Evolutionary conservation across 2,113 vertebrate genomes (phyloP).

Genomic region (Pycnonotus jocosus): DNA sequence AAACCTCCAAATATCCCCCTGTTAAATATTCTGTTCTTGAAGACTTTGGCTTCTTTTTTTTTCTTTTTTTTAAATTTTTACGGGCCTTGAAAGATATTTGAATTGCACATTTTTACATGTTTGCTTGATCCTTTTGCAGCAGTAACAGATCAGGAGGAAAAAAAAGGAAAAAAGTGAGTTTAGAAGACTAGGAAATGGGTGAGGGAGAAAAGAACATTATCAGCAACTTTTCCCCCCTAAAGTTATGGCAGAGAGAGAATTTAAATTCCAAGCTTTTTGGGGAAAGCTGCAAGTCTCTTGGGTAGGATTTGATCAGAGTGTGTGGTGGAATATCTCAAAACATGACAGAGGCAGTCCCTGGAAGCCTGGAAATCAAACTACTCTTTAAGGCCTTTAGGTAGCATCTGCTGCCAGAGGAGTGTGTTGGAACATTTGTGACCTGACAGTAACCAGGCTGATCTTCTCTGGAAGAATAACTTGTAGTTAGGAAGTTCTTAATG

Average conservation of each 20-base stretch:
- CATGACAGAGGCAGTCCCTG: neutral
- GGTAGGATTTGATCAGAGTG: neutral
- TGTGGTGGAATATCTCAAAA: neutral
- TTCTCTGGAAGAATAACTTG: neutral
- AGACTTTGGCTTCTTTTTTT: neutral
- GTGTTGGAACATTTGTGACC: neutral
- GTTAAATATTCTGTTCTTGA: neutral
- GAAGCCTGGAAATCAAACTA: neutral
- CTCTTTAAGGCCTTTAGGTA: neutral
- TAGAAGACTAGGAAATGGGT: neutral
- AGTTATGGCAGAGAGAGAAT: neutral
- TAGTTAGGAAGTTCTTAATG: neutral
- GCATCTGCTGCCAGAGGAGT: neutral
- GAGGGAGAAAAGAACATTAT: neutral
- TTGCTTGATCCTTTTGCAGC: neutral
- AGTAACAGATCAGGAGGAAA: neutral
- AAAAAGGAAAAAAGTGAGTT: neutral
- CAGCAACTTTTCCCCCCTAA: neutral
- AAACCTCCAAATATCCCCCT: neutral
- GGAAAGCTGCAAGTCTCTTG: neutral
- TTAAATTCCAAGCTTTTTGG: neutral
- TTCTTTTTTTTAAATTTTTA: neutral
- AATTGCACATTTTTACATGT: neutral
- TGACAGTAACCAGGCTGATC: neutral
- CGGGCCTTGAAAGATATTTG: neutral